Base-by-base conservation (phyloP, 2,797 vertebrate genomes). In the Zalophus californianus region DNA sequence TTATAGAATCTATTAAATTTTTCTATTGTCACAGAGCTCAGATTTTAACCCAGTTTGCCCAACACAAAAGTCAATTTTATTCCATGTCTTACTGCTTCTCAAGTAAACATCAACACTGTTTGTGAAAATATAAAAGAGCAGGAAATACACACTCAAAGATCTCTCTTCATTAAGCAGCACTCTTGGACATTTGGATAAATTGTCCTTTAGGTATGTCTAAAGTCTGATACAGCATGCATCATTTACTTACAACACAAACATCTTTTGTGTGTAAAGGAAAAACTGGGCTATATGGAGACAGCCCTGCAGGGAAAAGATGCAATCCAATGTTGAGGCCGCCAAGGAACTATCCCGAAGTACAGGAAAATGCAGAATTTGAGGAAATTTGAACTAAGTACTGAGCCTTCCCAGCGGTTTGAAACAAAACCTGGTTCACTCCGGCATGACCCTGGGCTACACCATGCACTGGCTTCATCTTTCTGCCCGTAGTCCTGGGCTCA, bases 71-170 rank as follows among this genome's bases (percentile, higher is more conserved):
- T 77, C 44, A 79, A 1, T 52, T 13, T 44, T 41, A 78, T 86
- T 58, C 15, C 41, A 8, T 15, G n/a, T 50, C 32, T 73, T 62
- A 70, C 3, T 68, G 27, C 20, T 83, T 86, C 27, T 68, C 89
- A 79, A 56, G 66, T 29, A 73, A 52, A 60, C 60, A 94, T 73
- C 66, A 54, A 62, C 27, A 48, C 44, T 89, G n/a, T 80, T 41
- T 66, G n/a, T 18, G 7, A 80, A 75, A 90, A 82, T 72, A 72
- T 12, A 38, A 32, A 88, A 56, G 72, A 78, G 9, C 14, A 80
- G 16, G 44, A 54, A 95, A 82, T 35, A 68, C 73, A 86, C 5
- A 25, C 68, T 86, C n/a, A 68, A 85, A 68, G 82, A 75, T 73
- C 21, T 73, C 11, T 75, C 41, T 91, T 95, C 66, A 60, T 8